These are phyloP conservation scores for Sinhomidia bicolor DNA, from an alignment of 2,888 invertebrate species.

Conservation along the genomic window DNA sequence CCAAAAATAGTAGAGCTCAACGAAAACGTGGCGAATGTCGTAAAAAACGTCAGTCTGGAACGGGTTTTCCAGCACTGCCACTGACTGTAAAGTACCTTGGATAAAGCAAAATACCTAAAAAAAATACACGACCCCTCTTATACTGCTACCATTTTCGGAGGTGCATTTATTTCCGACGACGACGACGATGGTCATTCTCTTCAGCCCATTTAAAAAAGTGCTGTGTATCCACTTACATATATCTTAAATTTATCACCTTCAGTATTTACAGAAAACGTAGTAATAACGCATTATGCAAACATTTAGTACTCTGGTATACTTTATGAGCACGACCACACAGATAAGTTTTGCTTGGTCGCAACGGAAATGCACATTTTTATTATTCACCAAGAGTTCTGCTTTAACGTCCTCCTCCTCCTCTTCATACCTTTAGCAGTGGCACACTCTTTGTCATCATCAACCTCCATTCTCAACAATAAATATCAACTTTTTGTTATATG, in stretches of 20 bases:
- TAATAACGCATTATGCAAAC: background rate
- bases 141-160: background rate
- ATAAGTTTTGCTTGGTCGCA: slow-evolving; percentile 47
- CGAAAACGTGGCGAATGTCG: background rate
- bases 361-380: slow-evolving; percentile 53
- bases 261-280: background rate
- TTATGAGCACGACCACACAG: slow-evolving; percentile 11
- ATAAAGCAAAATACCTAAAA: too few species aligned
- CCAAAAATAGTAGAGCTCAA: background rate
- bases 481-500: background rate
- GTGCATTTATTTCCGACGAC: background rate
- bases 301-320: background rate
- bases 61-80: background rate
- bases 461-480: background rate
- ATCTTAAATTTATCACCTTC: background rate
- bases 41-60: background rate
- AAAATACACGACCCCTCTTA: too few species aligned
- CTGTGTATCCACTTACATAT: too few species aligned
- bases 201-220: background rate
- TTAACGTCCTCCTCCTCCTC: background rate
- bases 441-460: slow-evolving; percentile 20
- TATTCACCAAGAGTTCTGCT: background rate
- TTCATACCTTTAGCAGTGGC: background rate
- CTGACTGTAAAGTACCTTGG: too few species aligned
- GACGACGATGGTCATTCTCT: background rate